Evolutionary conservation across 2,113 vertebrate genomes (phyloP), one percentile per base, ranked within the genome.

Genomic region (Corythornis cristatus): DNA sequence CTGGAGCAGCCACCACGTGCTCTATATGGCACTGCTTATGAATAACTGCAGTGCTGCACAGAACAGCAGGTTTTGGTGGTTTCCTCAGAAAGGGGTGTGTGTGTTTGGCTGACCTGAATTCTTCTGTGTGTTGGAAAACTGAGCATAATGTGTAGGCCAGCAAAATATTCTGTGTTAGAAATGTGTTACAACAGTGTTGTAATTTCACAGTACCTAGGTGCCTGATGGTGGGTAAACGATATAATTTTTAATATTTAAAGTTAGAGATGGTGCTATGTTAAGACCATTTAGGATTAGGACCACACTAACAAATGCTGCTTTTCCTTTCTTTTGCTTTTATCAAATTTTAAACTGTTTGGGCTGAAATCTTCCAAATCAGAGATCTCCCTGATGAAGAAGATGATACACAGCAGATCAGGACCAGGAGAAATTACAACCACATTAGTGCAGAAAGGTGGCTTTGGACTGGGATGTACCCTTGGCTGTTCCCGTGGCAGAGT

Each of bases 341-440:
- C 68, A 56, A 31, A 37, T 28, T 61, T 42, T 48, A 61, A 75
- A 66, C n/a, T 23, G 11, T 35, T 42, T 54, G 65, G 43, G 29
- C 37, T 73, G 78, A 87, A 65, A 21, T 66, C 70, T 85, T 50
- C 35, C 10, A 3, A 61, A 45, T 79, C 28, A 16, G 43, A 86
- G 37, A 31, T 58, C 13, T 64, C 73, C 58, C 48, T 82, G 67
- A 68, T 76, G 67, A 61, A 31, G 61, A 90, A 29, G 23, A 35
- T 0, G 2, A 43, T 42, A 19, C 8, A 29, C 20, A 26, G 20
- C 0, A 0, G 18, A 8, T 88, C 56, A 33, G 31, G 28, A 28
- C 70, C 70, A 71, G 84, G 76, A 73, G 50, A 66, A 88, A 62
- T 80, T 58, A 73, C 68, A 54, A 3, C 51, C 1, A 12, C 57